Evolutionary conservation across 2,888 invertebrate genomes (phyloP).

Genomic region (Zonitis immaculata): DNA sequence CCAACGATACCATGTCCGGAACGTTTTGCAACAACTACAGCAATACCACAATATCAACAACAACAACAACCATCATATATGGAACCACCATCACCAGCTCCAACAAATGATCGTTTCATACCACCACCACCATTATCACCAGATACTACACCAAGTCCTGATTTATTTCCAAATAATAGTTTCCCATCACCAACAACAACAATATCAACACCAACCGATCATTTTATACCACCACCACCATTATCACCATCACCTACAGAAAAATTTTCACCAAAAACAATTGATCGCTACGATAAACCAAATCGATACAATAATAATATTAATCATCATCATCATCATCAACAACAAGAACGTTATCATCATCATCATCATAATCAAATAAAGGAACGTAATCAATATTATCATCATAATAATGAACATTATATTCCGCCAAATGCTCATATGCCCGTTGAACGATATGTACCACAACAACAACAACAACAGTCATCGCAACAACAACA

Average conservation of each 20-base stretch:
- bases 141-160: conserved; percentile 49
- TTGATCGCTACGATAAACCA: conserved; percentile 35
- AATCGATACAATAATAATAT: conserved; percentile 31
- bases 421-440: conserved; percentile 67
- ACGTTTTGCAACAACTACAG: conserved; percentile 38
- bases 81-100: conserved; percentile 57
- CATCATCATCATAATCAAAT: too few relatives aligned
- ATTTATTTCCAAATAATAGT: conserved; percentile 56
- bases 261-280: conserved; percentile 39
- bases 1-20: conserved; percentile 47
- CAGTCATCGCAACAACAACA: not conserved
- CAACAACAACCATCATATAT: conserved; percentile 45
- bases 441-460: conserved; percentile 68
- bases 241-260: conserved; percentile 45
- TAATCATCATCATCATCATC: conserved; percentile 25
- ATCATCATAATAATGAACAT: conserved; percentile 24
- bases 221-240: conserved; percentile 51
- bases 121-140: conserved; percentile 63
- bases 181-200: conserved; percentile 50
- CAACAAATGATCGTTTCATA: conserved; percentile 54
- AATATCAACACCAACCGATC: conserved; percentile 53
- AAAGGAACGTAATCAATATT: conserved; percentile 24
- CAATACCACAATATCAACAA: too few relatives aligned
- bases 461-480: conserved; percentile 58
- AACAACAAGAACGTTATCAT: conserved; percentile 20